phyloP scores from a whole-genome alignment of 2,888 invertebrate species.

The Trilocha varians region DNA sequence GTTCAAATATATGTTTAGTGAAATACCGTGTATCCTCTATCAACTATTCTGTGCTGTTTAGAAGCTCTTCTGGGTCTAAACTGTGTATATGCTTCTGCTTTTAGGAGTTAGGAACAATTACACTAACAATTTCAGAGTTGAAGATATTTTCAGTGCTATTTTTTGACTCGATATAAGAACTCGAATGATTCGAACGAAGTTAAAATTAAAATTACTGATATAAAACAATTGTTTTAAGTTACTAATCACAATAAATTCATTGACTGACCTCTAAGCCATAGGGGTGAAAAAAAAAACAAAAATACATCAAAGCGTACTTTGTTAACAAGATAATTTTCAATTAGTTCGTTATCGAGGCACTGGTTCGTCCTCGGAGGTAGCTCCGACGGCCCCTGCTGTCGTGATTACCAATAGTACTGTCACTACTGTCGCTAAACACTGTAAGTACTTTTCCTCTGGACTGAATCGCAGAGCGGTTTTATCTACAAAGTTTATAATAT shows the following conservation, averaged over 20 bases:
- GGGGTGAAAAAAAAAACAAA: background rate
- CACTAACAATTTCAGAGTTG: too few relatives aligned
- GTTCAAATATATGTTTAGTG: background rate
- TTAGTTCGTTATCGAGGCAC: conserved; percentile 69
- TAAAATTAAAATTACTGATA: too few relatives aligned
- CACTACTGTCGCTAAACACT: conserved; percentile 40
- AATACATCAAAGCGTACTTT: conserved; percentile 43
- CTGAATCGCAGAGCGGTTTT: conserved; percentile 55
- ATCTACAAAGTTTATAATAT: too few relatives aligned
- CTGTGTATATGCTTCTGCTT: too few relatives aligned
- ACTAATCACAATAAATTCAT: too few relatives aligned
- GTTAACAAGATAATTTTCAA: conserved; percentile 72
- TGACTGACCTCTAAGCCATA: too few relatives aligned
- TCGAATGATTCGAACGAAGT: too few relatives aligned
- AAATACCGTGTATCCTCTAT: background rate
- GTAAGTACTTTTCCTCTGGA: conserved; percentile 57
- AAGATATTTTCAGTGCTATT: too few relatives aligned
- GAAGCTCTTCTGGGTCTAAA: background rate
- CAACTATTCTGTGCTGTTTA: background rate
- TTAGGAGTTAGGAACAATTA: too few relatives aligned
- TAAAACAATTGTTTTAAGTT: too few relatives aligned
- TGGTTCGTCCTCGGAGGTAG: conserved; percentile 14
- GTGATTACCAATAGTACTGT: conserved; percentile 36
- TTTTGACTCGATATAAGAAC: too few relatives aligned
- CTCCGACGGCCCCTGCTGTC: conserved; percentile 23